Evolutionary conservation across 2,888 invertebrate species (phyloP), one percentile per base, ranked within the genome.

Genomic region (Lycophotia porphyrea): DNA sequence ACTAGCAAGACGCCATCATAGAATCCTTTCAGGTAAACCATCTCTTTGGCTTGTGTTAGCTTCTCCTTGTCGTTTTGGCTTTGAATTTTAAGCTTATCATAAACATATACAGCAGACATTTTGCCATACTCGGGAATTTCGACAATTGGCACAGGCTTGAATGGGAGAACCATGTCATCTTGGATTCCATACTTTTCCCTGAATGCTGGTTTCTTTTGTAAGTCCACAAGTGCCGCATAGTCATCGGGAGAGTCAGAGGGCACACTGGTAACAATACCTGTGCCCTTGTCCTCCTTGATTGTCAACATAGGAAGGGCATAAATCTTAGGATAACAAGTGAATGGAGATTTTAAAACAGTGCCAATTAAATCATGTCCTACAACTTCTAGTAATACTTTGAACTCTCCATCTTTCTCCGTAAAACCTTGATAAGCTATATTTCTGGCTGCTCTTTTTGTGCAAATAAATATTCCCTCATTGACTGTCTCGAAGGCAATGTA

Each of bases 231-330:
- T 11, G 99, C 99, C 0, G 99, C 99, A 94, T 98, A 99, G 95
- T 99, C 99, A 93, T 99, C 99, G 0, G 99, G 99, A 0, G 99
- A 98, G 96, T 99, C 99, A 0, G 99, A 99, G 0, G 99, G 99
- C 1, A 99, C 99, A 87, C 99, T 99, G 0, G 99, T 99, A 0
- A 99, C 99, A 52, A 99, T 97, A 5, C 99, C 99, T 0, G 99
- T 99, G 27, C 99, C 99, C 95, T 99, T 99, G 90, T 99, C 99
- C 92, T 99, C 99, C 92, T 99, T 99, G 88, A 99, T 99, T 0
- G 99, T 99, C 71, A 99, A 93, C 99, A 99, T 99, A 1, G 99
- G 99, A 60, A 99, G 97, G 1, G 99, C 98, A 93, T 99, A 99
- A 84, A 99, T 98, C 78, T 97, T 97, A 73, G 98, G 96, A 92